Percentiles rank a stretch among this genome's conserved stretches.
These are phyloP conservation scores for Campopleginae sp. DNA, from an alignment of 2,888 invertebrate genomes.

Conservation along the genomic window DNA sequence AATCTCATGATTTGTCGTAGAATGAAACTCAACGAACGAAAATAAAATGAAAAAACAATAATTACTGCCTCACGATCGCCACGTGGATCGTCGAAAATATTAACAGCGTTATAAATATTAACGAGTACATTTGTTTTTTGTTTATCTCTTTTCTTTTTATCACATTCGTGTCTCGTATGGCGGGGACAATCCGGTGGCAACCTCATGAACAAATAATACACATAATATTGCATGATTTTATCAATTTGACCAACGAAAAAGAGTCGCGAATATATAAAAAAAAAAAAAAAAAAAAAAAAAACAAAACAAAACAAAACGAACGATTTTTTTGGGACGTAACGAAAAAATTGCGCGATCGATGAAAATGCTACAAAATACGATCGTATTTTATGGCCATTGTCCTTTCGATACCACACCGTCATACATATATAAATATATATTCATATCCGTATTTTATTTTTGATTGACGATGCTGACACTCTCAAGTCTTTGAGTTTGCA, in stretches of 20 bases:
- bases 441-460: slow-evolving; percentile 6
- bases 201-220: slow-evolving; percentile 23
- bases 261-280: slow-evolving; percentile 5
- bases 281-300: slow-evolving; percentile 3
- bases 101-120: slow-evolving; percentile 51
- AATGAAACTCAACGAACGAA: not conserved
- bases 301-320: slow-evolving; percentile 7
- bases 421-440: slow-evolving; percentile 28
- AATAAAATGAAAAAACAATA: slow-evolving; percentile 14
- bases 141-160: slow-evolving; percentile 39
- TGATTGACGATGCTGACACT: slow-evolving; percentile 41
- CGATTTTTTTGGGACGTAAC: not conserved
- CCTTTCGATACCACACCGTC: slow-evolving; percentile 11
- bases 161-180: slow-evolving; percentile 58
- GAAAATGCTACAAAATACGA: not conserved
- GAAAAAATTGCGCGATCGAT: slow-evolving; percentile 35
- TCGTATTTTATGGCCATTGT: slow-evolving; percentile 38
- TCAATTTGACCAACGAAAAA: slow-evolving; percentile 43
- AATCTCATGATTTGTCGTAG: not conserved
- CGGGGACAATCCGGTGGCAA: slow-evolving; percentile 54
- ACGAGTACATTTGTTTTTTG: slow-evolving; percentile 28
- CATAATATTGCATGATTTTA: slow-evolving; percentile 30
- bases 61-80: slow-evolving; percentile 1
- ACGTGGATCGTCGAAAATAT: slow-evolving; percentile 36
- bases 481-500: slow-evolving; percentile 60